Evolutionary conservation across 2,888 invertebrate genomes (phyloP), one percentile per base, ranked within the genome.

Genomic region (Seira musarum): DNA sequence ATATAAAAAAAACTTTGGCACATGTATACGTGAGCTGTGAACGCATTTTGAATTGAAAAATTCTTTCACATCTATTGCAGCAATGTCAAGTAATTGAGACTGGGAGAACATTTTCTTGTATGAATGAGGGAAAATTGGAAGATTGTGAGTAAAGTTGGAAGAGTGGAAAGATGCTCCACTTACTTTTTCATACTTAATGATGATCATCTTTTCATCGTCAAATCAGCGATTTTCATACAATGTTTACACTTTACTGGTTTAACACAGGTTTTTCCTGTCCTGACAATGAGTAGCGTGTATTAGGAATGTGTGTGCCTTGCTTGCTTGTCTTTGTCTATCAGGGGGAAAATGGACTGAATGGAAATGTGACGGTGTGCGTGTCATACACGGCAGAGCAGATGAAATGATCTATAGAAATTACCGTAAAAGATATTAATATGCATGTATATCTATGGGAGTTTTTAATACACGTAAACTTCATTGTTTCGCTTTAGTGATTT

Each of bases 121-220:
- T 69, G 69, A 69, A 69, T 69, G 69, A 67, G 67, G 49, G 67
- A 30, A 35, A 15, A 19, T 67, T 67, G 67, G 19, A 49, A 49
- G 49, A 17, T 19, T 67, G 49, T 40, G 40, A 40, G 13, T 40
- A 40, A 40, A 40, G 40, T 40, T 40, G 13, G 40, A 6, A 8
- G 40, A 13, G 13, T 40, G 40, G 13, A 40, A 40, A 40, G 40
- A 8, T n/a, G n/a, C n/a, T n/a, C n/a, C n/a, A n/a, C n/a, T n/a
- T n/a, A n/a, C n/a, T n/a, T n/a, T 40, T 13, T 6, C 6, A 40
- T 40, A 13, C 6, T 8, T 40, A 13, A 40, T 40, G 40, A 8
- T 40, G 40, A 40, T 13, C 40, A 40, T 40, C 13, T 13, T n/a
- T n/a, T n/a, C n/a, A n/a, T n/a, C n/a, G n/a, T n/a, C n/a, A n/a